A percentile compares a stretch with the other conserved stretches of the same genome.
Conservation (phyloP, 2,888 invertebrate genomes). For the Drosophila formosana region DNA sequence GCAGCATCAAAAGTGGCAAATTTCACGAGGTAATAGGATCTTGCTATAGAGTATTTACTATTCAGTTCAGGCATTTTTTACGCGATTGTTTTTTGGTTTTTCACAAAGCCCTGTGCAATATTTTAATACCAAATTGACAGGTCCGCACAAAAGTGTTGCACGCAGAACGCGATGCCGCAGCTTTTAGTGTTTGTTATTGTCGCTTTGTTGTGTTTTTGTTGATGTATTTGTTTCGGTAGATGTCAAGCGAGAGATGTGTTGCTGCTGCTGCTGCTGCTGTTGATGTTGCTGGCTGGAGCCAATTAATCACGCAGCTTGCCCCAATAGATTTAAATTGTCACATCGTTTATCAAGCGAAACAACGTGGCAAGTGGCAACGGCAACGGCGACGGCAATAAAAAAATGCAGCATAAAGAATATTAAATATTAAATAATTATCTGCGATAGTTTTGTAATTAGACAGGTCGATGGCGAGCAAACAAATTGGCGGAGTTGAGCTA, state of each 20-base stretch:
- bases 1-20: not conserved
- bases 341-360: conserved; percentile 72
- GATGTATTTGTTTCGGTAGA: conserved; percentile 49
- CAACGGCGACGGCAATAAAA: not conserved
- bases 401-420: conserved; percentile 19
- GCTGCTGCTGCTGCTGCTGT: not conserved
- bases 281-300: conserved; percentile 46
- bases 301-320: conserved; percentile 71
- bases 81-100: conserved; percentile 7
- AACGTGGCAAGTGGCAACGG: conserved; percentile 17
- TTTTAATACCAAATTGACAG: conserved; percentile 67
- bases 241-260: conserved; percentile 50
- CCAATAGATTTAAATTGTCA: conserved; percentile 81
- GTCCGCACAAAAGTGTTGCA: conserved; percentile 50
- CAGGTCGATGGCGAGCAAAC: conserved; percentile 10
- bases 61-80: not conserved
- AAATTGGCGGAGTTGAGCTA: conserved; percentile 36
- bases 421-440: conserved; percentile 52
- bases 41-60: not conserved
- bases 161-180: conserved; percentile 15
- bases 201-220: conserved; percentile 30
- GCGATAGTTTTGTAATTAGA: conserved; percentile 29
- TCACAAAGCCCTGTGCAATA: conserved; percentile 41
- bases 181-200: conserved; percentile 25
- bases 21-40: not conserved